Conservation (phyloP, 37 sponge, comb jelly and placozoan genomes). For the Eunapius fragilis region DNA sequence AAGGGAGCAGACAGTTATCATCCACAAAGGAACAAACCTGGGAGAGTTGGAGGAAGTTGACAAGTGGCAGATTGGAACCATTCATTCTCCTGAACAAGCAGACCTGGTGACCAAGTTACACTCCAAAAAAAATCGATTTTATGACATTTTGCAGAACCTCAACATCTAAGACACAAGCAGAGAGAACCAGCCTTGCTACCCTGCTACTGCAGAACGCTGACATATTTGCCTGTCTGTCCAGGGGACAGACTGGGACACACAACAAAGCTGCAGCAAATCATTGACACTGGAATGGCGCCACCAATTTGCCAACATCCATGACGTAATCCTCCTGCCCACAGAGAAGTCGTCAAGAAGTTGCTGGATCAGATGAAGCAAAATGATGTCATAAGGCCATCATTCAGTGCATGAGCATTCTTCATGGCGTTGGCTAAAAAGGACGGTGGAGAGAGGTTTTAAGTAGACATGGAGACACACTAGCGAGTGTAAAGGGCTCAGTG, state of each 20-base stretch:
- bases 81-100: background rate
- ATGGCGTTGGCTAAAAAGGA: slow-evolving; percentile 41
- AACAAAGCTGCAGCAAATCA: slow-evolving; percentile 10
- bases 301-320: slow-evolving; percentile 34
- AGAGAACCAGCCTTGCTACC: background rate
- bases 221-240: slow-evolving; percentile 10
- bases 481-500: too few relatives aligned
- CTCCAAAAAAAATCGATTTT: background rate
- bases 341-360: slow-evolving; percentile 15
- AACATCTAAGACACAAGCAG: background rate
- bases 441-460: too few relatives aligned
- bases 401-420: slow-evolving; percentile 42
- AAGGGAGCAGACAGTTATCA: background rate
- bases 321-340: background rate
- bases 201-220: slow-evolving; percentile 3
- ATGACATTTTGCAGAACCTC: background rate
- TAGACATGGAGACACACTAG: too few relatives aligned
- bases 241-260: slow-evolving; percentile 13
- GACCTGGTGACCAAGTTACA: background rate
- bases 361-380: slow-evolving; percentile 24
- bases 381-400: slow-evolving; percentile 24
- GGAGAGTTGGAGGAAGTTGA: background rate
- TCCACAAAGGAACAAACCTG: background rate
- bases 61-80: background rate
- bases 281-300: slow-evolving; percentile 33